Evolutionary conservation across 2,113 vertebrate genomes (phyloP).

Genomic region (Triplophysa tibetana): DNA sequence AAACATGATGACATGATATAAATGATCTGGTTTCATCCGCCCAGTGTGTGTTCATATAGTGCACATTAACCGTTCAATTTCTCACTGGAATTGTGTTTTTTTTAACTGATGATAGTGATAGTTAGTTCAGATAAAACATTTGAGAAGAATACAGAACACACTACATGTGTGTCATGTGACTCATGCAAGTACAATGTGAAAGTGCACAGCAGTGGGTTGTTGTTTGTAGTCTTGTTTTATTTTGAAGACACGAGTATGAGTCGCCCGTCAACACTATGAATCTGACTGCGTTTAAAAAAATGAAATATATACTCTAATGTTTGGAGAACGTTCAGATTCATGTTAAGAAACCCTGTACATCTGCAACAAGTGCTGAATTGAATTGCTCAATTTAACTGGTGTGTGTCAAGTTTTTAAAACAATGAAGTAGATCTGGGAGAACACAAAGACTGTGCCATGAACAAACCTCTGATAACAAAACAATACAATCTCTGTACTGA

Average conservation of each 20-base stretch:
- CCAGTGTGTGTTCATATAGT: no score
- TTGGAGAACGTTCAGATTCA: not conserved
- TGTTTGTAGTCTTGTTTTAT: not conserved
- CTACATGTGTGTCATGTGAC: no score
- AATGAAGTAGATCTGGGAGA: not conserved
- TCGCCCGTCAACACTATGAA: not conserved
- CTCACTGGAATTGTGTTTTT: no score
- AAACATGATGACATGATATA: no score
- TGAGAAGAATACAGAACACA: no score
- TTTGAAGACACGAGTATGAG: not conserved
- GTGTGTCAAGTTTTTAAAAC: not conserved
- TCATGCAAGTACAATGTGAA: no score
- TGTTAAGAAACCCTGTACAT: not conserved
- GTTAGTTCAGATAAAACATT: no score
- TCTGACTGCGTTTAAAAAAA: not conserved
- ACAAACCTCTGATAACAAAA: not conserved
- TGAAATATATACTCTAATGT: conserved; percentile 11
- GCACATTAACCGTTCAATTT: no score
- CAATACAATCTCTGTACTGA: not conserved
- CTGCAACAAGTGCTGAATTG: not conserved
- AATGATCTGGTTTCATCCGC: no score
- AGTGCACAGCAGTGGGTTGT: no score
- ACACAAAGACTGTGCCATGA: not conserved
- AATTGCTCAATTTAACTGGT: not conserved
- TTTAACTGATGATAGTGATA: no score